Base-by-base conservation (phyloP, 1,140 invertebrate genomes). In the Formica exsecta region DNA sequence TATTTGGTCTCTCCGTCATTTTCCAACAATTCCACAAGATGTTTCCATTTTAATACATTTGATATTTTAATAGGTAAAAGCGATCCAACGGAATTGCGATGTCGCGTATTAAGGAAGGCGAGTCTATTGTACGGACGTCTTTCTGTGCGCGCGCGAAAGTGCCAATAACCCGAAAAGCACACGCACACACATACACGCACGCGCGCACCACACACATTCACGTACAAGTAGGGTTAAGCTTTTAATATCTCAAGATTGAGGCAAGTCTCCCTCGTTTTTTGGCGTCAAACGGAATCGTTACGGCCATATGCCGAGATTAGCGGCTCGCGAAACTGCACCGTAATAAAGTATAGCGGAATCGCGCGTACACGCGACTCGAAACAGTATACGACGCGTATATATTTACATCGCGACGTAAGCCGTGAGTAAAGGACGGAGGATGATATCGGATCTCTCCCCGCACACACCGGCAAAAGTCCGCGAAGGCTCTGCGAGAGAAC, bases 401-500 rank as follows among this genome's bases (percentile, higher is more conserved):
- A 73, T 83, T 61, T 61, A 61, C 66, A 74, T 73, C 77, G 48
- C 61, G 75, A n/a, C 41, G 70, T 3, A 7, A n/a, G 51, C 4
- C 48, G 48, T 16, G 19, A 29, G 54, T 0, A 7, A 44, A 71
- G 51, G 22, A 29, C 9, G 44, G 51, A 71, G 71, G 16, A n/a
- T n/a, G 62, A 79, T 66, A 51, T 66, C 41, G 44, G 29, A 68
- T 36, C 32, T 36, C 62, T 66, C 38, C 54, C 54, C 38, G 54
- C 51, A 36, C 79, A 73, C 44, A 48, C 66, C 66, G 66, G 79
- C 68, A 32, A 83, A 48, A 29, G 48, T 51, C 32, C 68, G 79
- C 48, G 19, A 80, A 66, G 32, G 6, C 11, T 13, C 41, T 44
- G 9, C 41, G 48, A 19, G 70, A 29, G 61, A 86, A 81, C 71